These are phyloP conservation scores for Sebastes diaconus DNA, from an alignment of 2,797 vertebrate genomes.

Conservation along the genomic window DNA sequence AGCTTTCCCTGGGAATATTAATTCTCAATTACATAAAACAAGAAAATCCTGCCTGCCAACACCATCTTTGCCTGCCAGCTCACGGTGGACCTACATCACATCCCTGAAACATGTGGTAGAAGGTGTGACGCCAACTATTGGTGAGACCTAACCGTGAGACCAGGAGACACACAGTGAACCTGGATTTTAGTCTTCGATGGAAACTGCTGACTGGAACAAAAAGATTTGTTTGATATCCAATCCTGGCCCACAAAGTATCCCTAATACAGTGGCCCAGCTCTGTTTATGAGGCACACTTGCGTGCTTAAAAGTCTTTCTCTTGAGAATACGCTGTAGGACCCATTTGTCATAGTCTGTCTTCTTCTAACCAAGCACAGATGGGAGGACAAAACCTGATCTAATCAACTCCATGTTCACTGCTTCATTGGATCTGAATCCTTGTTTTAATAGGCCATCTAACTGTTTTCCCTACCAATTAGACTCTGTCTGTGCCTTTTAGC, in stretches of 20 bases:
- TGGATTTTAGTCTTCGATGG: conserved; percentile 11
- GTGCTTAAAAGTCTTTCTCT: conserved; percentile 54
- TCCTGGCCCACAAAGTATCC: conserved; percentile 15
- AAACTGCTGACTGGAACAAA: conserved; percentile 50
- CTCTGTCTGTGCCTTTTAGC: conserved; percentile 22
- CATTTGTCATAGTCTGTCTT: conserved; percentile 66
- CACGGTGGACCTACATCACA: conserved; percentile 3
- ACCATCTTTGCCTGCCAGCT: conserved; percentile 8
- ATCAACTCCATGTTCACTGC: conserved; percentile 52
- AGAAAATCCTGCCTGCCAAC: conserved; percentile 18
- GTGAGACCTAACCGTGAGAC: neutral
- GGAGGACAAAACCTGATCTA: conserved; percentile 49
- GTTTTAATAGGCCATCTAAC: conserved; percentile 35
- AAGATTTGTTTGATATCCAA: conserved; percentile 19
- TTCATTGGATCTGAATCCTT: conserved; percentile 21
- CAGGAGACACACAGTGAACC: neutral
- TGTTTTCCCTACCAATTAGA: conserved; percentile 34
- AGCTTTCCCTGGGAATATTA: conserved; percentile 31
- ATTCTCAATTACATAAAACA: conserved; percentile 24
- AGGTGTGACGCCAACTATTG: conserved; percentile 17
- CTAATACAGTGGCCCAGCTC: conserved; percentile 44
- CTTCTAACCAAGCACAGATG: conserved; percentile 73
- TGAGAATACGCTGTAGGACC: conserved; percentile 53
- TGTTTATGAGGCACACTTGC: conserved; percentile 59
- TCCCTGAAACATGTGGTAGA: conserved; percentile 11